Evolutionary conservation across 1,140 invertebrate genomes (phyloP), one percentile per base, ranked within the genome.

Genomic region (Drosophila sulfurigaster): DNA sequence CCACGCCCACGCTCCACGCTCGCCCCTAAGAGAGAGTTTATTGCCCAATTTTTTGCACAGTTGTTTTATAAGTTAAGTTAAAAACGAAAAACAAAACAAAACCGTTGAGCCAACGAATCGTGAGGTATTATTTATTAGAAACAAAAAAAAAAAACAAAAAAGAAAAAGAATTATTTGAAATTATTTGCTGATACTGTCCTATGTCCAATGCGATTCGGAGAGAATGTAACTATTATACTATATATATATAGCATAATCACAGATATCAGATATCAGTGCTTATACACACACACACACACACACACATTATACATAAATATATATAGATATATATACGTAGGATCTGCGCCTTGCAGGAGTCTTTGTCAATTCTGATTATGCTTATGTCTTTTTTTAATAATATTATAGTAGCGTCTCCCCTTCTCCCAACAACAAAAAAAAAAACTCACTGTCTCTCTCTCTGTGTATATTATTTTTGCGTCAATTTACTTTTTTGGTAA

Each of bases 61-160:
- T 87, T 86, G 76, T 82, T 87, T 81, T 79, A 65, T 87, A 88
- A 88, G 77, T 87, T 87, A 87, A 87, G 82, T 80, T 87, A 71
- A 87, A 43, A 25, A 25, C 20, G 20, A 25, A 43, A 43, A 43
- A 41, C 8, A 41, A 56, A 56, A 76, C n/a, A 20, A 25, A 25
- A 25, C 20, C 79, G 82, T 88, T 88, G 82, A 87, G 82, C 82
- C 79, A 86, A 86, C 82, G 76, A 88, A 88, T 87, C 66, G 80
- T 88, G 80, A 78, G 82, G 82, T 87, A 87, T 87, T 87, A 87
- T 87, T 87, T 87, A 87, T 87, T 87, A 74, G 77, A 75, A 65
- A 64, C 60, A 45, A 56, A 77, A 68, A 74, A 49, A 75, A 65
- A 59, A 56, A 45, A 56, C 73, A 71, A 70, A 49, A 51, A 45